Evolutionary conservation across 2,797 vertebrate species (phyloP), one percentile per base, ranked within the genome.

Genomic region (Lithobates sylvaticus): DNA sequence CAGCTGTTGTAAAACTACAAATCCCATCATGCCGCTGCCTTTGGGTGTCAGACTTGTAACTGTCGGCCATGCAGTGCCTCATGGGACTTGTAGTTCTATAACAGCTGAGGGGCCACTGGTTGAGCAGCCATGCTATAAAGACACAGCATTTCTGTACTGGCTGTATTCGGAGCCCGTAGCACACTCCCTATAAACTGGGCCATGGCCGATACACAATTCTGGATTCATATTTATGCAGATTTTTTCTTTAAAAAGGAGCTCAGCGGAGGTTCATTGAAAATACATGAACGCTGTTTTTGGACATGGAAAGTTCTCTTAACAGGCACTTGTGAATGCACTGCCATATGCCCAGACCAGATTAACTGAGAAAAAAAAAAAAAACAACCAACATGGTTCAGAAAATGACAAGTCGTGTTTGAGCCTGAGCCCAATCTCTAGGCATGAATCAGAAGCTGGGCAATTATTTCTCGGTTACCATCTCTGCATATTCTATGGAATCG

Each of bases 271-370:
- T 34, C 34, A 61, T 34, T 42, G n/a, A 73, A 61, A 39, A 61
- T 58, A 26, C 32, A n/a, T n/a, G 23, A 72, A 61, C 32, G 61
- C 68, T 26, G 32, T 39, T 81, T 39, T 39, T 36, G 50, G 27
- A 70, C 44, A 58, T 36, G 7, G 21, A 80, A 29, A 15, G 5
- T 36, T 72, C n/a, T 71, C 12, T 87, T 84, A 86, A 89, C 88
- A 88, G 83, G 87, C 78, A 15, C 65, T 91, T 89, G 88, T 80
- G 86, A 91, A 91, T 91, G 83, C 87, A 81, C 83, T 89, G 85
- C 88, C 89, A 89, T 92, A 89, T 71, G 86, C 84, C 86, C 85
- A 78, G 88, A 81, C 89, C 84, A 88, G 88, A 83, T 89, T 89
- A 91, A 82, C 84, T 86, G 77, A 67, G 84, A 89, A 87, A 86